These are phyloP conservation scores for Rhadina sibilatrix DNA, from an alignment of 2,113 vertebrate genomes.

Conservation along the genomic window DNA sequence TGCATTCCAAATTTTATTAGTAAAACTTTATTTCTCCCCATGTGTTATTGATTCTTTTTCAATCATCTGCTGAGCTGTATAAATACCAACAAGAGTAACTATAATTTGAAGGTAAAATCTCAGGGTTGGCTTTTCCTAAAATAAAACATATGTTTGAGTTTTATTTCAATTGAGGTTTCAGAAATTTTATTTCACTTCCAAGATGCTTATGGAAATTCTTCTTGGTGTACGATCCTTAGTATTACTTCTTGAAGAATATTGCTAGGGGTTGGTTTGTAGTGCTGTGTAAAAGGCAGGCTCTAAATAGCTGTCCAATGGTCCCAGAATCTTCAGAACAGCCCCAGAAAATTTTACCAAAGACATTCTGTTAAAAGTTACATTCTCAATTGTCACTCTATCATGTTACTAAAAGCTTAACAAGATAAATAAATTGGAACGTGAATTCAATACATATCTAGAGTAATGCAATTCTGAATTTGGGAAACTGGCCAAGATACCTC, in stretches of 20 bases:
- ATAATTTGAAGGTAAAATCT: neutral
- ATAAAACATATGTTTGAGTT: neutral
- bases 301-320: neutral
- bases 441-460: neutral
- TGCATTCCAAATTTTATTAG: neutral
- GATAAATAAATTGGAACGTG: neutral
- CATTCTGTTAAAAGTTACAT: neutral
- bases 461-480: neutral
- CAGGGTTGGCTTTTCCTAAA: neutral
- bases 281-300: neutral
- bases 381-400: neutral
- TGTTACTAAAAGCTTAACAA: neutral
- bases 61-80: neutral
- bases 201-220: neutral
- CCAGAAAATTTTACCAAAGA: neutral
- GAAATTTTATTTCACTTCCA: neutral
- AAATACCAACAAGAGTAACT: neutral
- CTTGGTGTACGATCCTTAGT: neutral
- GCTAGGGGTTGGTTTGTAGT: neutral
- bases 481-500: neutral
- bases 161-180: neutral
- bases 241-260: neutral
- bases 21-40: slow-evolving; percentile 3
- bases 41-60: slow-evolving; percentile 26
- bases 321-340: neutral